Percentiles rank a stretch among this genome's conserved stretches.
Evolutionary conservation across 2,888 invertebrate genomes (phyloP).

Genomic region (Incurvaria masculella): DNA sequence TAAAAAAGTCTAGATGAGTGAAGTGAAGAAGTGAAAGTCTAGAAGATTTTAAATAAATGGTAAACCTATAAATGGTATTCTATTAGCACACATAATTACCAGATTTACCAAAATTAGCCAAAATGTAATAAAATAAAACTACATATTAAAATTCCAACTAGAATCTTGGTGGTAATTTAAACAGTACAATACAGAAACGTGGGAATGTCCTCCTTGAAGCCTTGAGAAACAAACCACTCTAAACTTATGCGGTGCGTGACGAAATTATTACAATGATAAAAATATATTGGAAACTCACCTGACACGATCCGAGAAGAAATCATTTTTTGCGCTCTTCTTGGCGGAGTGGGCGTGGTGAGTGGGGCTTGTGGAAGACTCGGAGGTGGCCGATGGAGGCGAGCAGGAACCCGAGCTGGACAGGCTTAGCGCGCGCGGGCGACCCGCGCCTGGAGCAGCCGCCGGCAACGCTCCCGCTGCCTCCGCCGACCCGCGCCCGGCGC

Average conservation of each 20-base stretch:
- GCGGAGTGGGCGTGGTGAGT: conserved; percentile 59
- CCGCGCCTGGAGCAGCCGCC: conserved; percentile 24
- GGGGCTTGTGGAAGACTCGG: conserved; percentile 72
- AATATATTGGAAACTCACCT: conserved; percentile 58
- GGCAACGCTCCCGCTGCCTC: conserved; percentile 11
- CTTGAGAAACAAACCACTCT: no score
- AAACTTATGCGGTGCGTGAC: conserved; percentile 5
- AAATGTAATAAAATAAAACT: no score
- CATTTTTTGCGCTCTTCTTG: conserved; percentile 74
- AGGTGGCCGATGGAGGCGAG: conserved; percentile 77
- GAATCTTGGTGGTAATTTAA: no score
- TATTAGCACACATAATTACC: no score
- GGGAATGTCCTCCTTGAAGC: no score
- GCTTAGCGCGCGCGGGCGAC: conserved; percentile 70
- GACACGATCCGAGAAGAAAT: conserved; percentile 74
- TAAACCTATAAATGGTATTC: no score
- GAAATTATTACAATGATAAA: conserved; percentile 9
- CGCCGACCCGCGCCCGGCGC: conserved; percentile 37
- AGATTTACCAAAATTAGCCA: no score
- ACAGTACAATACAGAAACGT: no score
- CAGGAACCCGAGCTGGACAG: conserved; percentile 77
- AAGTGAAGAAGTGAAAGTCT: no score
- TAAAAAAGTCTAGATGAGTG: no score
- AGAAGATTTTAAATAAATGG: no score
- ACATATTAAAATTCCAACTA: no score